Evolutionary conservation across 2,797 vertebrate species (phyloP).

Genomic region (Pogoniulus pusillus): DNA sequence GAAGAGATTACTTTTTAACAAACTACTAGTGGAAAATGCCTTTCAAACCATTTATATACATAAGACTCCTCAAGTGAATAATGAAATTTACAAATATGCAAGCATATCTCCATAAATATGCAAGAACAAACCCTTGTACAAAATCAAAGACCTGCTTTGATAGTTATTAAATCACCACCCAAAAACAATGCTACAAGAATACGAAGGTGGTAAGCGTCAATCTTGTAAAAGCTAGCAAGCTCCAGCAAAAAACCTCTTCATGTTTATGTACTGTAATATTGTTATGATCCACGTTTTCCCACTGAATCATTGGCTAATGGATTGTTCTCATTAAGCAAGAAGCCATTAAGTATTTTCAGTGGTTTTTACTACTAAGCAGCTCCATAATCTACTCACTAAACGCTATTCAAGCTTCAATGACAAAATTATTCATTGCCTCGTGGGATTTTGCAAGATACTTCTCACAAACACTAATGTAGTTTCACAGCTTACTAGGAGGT

Average conservation of each 20-base stretch:
- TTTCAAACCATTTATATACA: neutral
- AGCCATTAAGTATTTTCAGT: neutral
- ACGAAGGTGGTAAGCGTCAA: neutral
- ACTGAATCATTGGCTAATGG: neutral
- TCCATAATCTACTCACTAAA: neutral
- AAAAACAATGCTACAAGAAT: neutral
- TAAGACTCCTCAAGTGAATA: neutral
- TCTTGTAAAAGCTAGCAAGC: neutral
- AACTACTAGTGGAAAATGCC: neutral
- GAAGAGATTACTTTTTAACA: neutral
- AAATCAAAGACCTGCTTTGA: neutral
- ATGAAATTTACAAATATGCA: neutral
- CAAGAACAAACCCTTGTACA: neutral
- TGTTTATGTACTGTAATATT: neutral
- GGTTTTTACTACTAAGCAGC: neutral
- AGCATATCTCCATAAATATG: neutral
- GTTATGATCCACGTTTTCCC: neutral
- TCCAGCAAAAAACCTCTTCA: neutral
- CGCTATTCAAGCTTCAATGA: neutral
- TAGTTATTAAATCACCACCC: neutral
- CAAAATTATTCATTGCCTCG: neutral
- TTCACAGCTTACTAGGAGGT: neutral
- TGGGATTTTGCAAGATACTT: neutral
- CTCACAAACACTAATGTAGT: neutral
- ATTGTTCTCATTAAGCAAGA: constrained; percentile 25